Conservation (phyloP, 1,140 invertebrate genomes). For the Brachionus rotundiformis region DNA sequence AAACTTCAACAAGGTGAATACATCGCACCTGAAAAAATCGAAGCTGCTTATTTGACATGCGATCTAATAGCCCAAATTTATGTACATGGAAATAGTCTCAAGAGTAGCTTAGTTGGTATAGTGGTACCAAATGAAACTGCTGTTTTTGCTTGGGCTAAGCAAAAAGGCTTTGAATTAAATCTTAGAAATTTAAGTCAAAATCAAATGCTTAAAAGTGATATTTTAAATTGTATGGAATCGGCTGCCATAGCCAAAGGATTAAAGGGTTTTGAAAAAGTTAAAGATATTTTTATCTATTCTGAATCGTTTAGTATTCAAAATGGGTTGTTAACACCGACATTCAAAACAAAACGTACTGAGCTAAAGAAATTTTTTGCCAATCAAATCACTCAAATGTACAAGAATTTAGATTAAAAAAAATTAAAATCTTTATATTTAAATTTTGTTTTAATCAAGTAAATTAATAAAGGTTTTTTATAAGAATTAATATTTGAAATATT, state of each 20-base stretch:
- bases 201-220: background rate
- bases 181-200: background rate
- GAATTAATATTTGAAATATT: too few relatives aligned
- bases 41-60: constrained; percentile 89
- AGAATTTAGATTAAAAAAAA: constrained; percentile 29
- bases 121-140: constrained; percentile 89
- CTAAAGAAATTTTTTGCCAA: background rate
- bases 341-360: constrained; percentile 81
- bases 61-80: constrained; percentile 91
- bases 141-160: constrained; percentile 69
- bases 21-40: constrained; percentile 97
- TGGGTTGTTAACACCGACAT: constrained; percentile 90
- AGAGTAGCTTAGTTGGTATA: constrained; percentile 84
- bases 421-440: too few relatives aligned
- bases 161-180: constrained; percentile 75
- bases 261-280: constrained; percentile 94
- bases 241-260: constrained; percentile 84
- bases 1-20: constrained; percentile 96
- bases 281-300: constrained; percentile 88
- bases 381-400: background rate
- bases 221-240: constrained; percentile 56
- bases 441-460: background rate
- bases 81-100: constrained; percentile 90
- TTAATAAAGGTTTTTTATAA: too few relatives aligned
- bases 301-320: constrained; percentile 94